phyloP scores from a whole-genome alignment of 2,113 vertebrate species.

The Pedionomus torquatus region DNA sequence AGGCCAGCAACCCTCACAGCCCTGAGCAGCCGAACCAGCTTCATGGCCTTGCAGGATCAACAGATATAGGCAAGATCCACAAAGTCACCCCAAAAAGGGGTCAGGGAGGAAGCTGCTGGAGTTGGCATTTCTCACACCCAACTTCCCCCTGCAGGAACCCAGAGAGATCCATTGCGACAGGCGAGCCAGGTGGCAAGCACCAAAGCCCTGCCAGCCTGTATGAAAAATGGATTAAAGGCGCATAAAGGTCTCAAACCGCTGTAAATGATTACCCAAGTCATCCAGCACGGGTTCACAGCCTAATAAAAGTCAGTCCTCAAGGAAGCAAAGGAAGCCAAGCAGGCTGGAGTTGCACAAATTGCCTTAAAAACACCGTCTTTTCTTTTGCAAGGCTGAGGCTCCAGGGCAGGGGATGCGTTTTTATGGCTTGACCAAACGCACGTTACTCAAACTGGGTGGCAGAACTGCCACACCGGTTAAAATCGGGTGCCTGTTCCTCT shows the following conservation, averaged over 20 bases:
- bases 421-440: background rate
- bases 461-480: background rate
- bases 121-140: background rate
- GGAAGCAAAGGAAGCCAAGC: background rate
- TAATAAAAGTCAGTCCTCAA: background rate
- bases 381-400: background rate
- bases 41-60: background rate
- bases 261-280: background rate
- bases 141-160: background rate
- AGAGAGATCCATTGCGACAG: background rate
- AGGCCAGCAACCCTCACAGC: background rate
- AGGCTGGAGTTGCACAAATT: background rate
- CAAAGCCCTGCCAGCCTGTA: background rate
- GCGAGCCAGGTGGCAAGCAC: background rate
- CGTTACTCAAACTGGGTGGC: background rate
- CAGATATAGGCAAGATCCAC: background rate
- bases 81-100: background rate
- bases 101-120: background rate
- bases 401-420: background rate
- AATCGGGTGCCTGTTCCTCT: accelerated
- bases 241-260: background rate
- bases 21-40: background rate
- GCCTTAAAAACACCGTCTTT: background rate
- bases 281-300: background rate
- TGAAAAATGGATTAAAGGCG: background rate